Evolutionary conservation across 2,888 invertebrate species (phyloP).

Genomic region (Drosophila melanosoma): DNA sequence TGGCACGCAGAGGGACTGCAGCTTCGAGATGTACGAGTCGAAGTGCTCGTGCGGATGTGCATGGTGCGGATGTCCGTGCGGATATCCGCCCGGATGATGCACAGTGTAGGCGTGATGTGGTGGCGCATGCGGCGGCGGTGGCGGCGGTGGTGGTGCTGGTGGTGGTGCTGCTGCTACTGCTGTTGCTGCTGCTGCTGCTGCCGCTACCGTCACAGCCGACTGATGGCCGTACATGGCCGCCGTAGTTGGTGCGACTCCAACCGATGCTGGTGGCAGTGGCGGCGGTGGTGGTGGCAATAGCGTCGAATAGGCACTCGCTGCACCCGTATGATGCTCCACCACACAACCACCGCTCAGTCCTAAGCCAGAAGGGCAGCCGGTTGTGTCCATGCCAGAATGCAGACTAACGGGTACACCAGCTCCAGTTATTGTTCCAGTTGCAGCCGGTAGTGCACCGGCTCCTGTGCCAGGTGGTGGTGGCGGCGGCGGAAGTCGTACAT

Average conservation of each 20-base stretch:
- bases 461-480: slow-evolving; percentile 50
- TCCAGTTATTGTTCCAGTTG: slow-evolving; percentile 85
- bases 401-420: slow-evolving; percentile 5
- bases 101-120: slow-evolving; percentile 83
- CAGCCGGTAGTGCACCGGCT: slow-evolving; percentile 14
- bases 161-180: neutral
- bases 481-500: slow-evolving; percentile 91
- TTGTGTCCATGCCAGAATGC: slow-evolving; percentile 44
- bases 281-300: slow-evolving; percentile 63
- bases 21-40: slow-evolving; percentile 95
- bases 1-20: slow-evolving; percentile 95
- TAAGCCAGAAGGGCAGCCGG: slow-evolving; percentile 33
- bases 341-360: slow-evolving; percentile 16
- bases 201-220: slow-evolving; percentile 50
- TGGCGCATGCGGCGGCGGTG: slow-evolving; percentile 70
- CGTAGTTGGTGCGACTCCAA: slow-evolving; percentile 1
- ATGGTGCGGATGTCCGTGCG: slow-evolving; percentile 85
- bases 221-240: slow-evolving; percentile 58
- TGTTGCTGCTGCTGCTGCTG: slow-evolving; percentile 46
- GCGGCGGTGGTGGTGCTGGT: slow-evolving; percentile 43
- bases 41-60: slow-evolving; percentile 93
- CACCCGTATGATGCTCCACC: slow-evolving; percentile 47
- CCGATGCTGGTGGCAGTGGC: slow-evolving; percentile 43
- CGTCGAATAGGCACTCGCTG: slow-evolving; percentile 62
- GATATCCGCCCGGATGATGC: slow-evolving; percentile 82